phyloP scores from a whole-genome alignment of 2,113 vertebrate genomes.

The Campylomormyrus numenius region DNA sequence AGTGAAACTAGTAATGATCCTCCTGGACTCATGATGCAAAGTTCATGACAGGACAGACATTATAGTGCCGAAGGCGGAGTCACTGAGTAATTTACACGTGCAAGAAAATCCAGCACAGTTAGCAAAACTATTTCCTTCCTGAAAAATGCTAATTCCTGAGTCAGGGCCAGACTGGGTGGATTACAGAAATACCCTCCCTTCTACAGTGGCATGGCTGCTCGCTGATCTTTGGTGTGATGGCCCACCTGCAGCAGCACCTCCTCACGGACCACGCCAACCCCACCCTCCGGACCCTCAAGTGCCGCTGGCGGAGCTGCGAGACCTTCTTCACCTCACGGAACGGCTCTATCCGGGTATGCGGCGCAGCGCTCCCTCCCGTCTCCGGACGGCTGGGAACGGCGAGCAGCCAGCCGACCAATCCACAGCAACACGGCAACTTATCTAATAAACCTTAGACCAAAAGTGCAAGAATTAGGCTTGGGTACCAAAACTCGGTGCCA shows the following conservation, averaged over 20 bases:
- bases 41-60: neutral
- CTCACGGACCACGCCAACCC: constrained; percentile 70
- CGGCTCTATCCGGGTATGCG: constrained; percentile 77
- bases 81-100: neutral
- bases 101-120: neutral
- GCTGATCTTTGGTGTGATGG: constrained; percentile 77
- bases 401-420: neutral
- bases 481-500: too few relatives aligned
- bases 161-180: neutral
- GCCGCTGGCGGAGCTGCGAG: constrained; percentile 92
- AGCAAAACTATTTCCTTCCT: neutral
- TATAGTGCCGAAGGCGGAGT: neutral
- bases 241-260: constrained; percentile 88
- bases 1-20: neutral
- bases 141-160: neutral
- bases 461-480: too few relatives aligned
- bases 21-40: neutral
- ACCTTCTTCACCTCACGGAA: constrained; percentile 75
- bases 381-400: neutral
- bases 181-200: neutral
- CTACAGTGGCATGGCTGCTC: constrained; percentile 91
- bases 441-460: neutral
- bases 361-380: too few relatives aligned
- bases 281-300: constrained; percentile 76
- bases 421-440: neutral